Percentiles rank a stretch among this genome's conserved stretches.
Evolutionary conservation across 2,797 vertebrate species (phyloP).

Genomic region (Tragelaphus eurycerus): DNA sequence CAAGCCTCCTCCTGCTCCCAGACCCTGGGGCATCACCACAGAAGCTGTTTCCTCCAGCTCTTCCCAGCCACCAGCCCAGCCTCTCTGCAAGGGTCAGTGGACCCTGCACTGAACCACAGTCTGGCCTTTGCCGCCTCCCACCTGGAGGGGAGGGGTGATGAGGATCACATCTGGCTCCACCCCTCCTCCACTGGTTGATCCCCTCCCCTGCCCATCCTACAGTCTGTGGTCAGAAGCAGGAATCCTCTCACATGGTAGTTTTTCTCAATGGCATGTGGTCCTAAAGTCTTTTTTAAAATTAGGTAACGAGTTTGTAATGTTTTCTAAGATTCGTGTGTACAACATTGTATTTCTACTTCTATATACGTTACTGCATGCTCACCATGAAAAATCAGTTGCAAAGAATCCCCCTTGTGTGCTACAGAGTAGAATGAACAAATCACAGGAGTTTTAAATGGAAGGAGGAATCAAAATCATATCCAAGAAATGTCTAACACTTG

Average conservation of each 20-base stretch:
- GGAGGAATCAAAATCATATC: background rate
- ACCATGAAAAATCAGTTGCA: background rate
- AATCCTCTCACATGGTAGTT: background rate
- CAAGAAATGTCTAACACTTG: too few species aligned
- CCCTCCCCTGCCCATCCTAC: background rate
- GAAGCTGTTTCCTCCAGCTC: accelerated
- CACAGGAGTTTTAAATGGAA: background rate
- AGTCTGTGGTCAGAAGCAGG: background rate
- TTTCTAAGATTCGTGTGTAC: background rate
- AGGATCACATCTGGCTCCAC: background rate
- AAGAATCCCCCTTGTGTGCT: background rate
- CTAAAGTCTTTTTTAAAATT: background rate
- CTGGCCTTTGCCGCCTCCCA: background rate
- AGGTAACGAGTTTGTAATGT: background rate
- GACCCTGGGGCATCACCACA: too few species aligned
- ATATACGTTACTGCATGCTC: too few species aligned
- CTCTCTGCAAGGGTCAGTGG: background rate
- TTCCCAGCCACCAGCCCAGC: background rate
- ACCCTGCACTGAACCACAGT: too few species aligned
- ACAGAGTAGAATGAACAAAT: background rate
- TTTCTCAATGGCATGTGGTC: background rate
- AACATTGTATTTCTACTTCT: too few species aligned
- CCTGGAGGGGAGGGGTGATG: background rate
- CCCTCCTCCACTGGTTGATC: background rate
- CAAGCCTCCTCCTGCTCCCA: too few species aligned